phyloP scores from a whole-genome alignment of 2,888 invertebrate genomes.

The Morpho helenor region DNA sequence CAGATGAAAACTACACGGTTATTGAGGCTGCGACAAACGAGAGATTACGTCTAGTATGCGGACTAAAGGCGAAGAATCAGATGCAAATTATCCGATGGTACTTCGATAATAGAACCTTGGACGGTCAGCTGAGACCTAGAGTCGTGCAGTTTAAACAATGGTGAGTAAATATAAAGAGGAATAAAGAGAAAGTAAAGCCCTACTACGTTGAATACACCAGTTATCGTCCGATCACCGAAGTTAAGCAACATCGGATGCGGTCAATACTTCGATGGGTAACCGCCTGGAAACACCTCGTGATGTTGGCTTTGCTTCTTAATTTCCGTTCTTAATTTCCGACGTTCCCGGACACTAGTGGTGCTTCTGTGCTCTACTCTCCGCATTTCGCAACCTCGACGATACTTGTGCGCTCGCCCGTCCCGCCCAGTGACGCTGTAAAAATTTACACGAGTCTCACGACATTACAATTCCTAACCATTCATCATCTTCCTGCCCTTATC shows the following conservation, averaged over 20 bases:
- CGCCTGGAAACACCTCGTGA: constrained; percentile 4
- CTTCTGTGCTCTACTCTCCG: too few relatives aligned
- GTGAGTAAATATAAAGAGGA: constrained; percentile 23
- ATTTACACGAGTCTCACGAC: too few relatives aligned
- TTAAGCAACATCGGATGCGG: constrained; percentile 70
- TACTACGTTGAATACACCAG: constrained; percentile 61
- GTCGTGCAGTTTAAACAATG: constrained; percentile 51
- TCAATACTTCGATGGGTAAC: constrained; percentile 74
- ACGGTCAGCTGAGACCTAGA: constrained; percentile 37
- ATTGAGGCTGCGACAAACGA: constrained; percentile 56
- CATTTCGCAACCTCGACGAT: too few relatives aligned
- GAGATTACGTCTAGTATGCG: constrained; percentile 60
- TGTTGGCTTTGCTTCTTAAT: too few relatives aligned
- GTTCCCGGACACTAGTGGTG: too few relatives aligned
- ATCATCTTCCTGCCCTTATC: too few relatives aligned
- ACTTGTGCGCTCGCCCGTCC: too few relatives aligned
- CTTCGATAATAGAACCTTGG: constrained; percentile 57
- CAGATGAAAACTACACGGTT: constrained; percentile 54
- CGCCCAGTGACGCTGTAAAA: too few relatives aligned
- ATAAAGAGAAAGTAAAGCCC: constrained; percentile 25
- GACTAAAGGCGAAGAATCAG: constrained; percentile 41
- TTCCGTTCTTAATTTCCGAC: too few relatives aligned
- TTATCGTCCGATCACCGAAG: constrained; percentile 75
- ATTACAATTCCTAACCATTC: too few relatives aligned
- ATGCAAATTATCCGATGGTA: constrained; percentile 55